Evolutionary conservation across 2,888 invertebrate genomes (phyloP), one percentile per base, ranked within the genome.

Genomic region (Drosophila borealis): DNA sequence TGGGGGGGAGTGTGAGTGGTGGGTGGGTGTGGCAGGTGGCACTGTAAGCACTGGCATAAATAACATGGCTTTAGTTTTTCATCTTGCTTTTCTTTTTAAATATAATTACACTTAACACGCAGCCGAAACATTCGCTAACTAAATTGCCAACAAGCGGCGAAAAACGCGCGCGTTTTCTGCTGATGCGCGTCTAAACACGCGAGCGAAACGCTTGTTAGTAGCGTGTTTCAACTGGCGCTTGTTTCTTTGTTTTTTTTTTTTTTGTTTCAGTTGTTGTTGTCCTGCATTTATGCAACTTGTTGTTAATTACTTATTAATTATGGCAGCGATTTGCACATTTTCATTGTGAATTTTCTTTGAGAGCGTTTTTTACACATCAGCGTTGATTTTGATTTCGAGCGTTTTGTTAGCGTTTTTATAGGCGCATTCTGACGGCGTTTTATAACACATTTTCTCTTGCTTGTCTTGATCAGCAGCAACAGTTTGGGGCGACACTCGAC

Each of bases 21-120:
- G 39, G 8, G 64, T 49, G 65, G 56, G 66, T 65, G 70, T 71
- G 64, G 55, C 64, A 25, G 36, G 13, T 13, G 21, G n/a, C 19
- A 13, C 25, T 37, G 50, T 53, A 49, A 61, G 79, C 60, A 61
- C 54, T 48, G 19, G 36, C 70, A 78, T 87, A 83, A 86, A 82
- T 81, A 86, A 73, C 74, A 69, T 49, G 70, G 39, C 56, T 70
- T 64, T 73, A 57, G 69, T 54, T 73, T 60, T 59, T 68, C 56
- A 49, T 55, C 55, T 57, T 37, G 55, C 44, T 55, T 49, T 25
- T 41, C 17, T 48, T 62, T 78, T 81, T 81, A 84, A 87, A 87
- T 78, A 84, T 90, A 90, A 91, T 90, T 90, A 90, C 91, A 80
- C 70, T 78, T 75, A 89, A 85, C 90, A 90, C 90, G 90, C 90